Evolutionary conservation across 2,797 vertebrate species (phyloP).

Genomic region (Acanthurus lineatus): DNA sequence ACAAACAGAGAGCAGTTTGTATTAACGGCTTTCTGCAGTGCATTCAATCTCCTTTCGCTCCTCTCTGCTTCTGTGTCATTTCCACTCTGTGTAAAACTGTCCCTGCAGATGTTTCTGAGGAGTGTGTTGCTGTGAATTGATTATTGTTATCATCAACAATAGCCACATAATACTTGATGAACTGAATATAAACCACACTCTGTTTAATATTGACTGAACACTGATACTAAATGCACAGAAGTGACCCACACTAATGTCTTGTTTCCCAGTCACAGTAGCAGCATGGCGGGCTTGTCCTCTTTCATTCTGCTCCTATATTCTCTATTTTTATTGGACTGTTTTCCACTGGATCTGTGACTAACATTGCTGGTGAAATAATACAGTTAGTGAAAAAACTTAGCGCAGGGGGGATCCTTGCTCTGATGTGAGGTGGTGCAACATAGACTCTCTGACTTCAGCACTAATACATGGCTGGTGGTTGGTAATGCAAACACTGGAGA

Average conservation of each 20-base stretch:
- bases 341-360: constrained; percentile 13
- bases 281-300: not conserved
- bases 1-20: constrained; percentile 44
- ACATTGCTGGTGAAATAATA: constrained; percentile 12
- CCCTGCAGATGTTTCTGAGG: constrained; percentile 19
- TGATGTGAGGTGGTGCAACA: not conserved
- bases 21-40: constrained; percentile 42
- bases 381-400: not conserved
- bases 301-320: constrained; percentile 20
- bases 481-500: not conserved
- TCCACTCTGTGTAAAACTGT: constrained; percentile 18
- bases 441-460: constrained; percentile 15
- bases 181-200: constrained; percentile 2
- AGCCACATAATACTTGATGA: not conserved
- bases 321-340: not conserved
- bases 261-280: constrained; percentile 1
- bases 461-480: constrained; percentile 13
- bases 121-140: not conserved
- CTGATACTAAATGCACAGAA: constrained; percentile 22
- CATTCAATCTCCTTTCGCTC: constrained; percentile 34
- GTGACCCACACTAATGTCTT: constrained; percentile 20
- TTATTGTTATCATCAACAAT: constrained; percentile 20
- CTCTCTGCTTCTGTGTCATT: constrained; percentile 21
- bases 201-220: constrained; percentile 8
- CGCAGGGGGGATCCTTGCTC: constrained; percentile 2